These are phyloP conservation scores for Nudaria mundana DNA, from an alignment of 2,888 invertebrate genomes.

Conservation along the genomic window DNA sequence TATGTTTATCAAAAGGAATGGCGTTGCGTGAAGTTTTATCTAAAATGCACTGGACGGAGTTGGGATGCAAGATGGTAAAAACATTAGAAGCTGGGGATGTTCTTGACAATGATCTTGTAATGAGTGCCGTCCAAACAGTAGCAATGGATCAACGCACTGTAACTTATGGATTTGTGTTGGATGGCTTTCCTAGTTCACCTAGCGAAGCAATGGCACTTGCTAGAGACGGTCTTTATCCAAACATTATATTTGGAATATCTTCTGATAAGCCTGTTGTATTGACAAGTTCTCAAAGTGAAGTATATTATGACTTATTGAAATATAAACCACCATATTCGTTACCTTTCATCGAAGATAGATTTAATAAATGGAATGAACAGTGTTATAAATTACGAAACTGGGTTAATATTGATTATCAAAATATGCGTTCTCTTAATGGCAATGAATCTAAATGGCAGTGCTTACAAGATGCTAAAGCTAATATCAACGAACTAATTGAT, in stretches of 20 bases:
- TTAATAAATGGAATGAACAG: conserved; percentile 59
- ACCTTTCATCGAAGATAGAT: conserved; percentile 64
- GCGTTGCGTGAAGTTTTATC: conserved; percentile 74
- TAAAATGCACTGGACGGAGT: conserved; percentile 73
- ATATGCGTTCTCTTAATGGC: conserved; percentile 71
- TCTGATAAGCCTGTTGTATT: conserved; percentile 53
- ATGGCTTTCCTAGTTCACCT: conserved; percentile 82
- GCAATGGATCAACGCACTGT: conserved; percentile 67
- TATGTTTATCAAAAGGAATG: conserved; percentile 77
- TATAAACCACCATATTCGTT: conserved; percentile 55
- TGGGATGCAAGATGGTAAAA: conserved; percentile 63
- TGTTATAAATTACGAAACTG: conserved; percentile 63
- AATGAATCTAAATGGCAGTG: conserved; percentile 79
- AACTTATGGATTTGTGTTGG: conserved; percentile 82
- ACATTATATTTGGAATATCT: conserved; percentile 77
- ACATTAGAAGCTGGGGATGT: conserved; percentile 63
- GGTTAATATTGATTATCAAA: conserved; percentile 79
- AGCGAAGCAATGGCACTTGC: conserved; percentile 72
- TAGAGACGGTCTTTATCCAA: conserved; percentile 78
- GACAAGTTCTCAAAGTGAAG: conserved; percentile 61
- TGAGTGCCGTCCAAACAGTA: conserved; percentile 76
- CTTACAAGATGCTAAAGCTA: conserved; percentile 61
- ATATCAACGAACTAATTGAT: conserved; percentile 53
- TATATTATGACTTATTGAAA: conserved; percentile 52
- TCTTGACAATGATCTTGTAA: conserved; percentile 63